A percentile compares a stretch with the other conserved stretches of the same genome.
Conservation (phyloP, 2,113 vertebrate genomes). For the Zosterops japonicus region DNA sequence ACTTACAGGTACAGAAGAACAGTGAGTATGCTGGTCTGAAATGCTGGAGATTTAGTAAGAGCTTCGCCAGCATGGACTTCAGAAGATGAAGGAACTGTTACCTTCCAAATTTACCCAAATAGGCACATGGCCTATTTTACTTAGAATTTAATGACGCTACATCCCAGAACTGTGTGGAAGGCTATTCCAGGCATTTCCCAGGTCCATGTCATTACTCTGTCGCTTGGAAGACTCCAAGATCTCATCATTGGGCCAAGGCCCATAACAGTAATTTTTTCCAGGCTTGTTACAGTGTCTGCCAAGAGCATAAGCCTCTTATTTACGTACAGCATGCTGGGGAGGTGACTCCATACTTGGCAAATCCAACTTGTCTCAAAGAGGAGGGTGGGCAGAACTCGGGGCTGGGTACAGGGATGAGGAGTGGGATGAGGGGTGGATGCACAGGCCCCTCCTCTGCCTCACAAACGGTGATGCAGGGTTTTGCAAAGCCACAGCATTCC, state of each 20-base stretch:
- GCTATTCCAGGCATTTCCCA: not conserved
- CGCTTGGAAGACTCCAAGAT: not conserved
- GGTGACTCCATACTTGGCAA: not conserved
- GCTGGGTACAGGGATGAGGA: not conserved
- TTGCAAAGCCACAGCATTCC: not conserved
- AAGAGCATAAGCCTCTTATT: conserved; percentile 8
- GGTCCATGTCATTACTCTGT: not conserved
- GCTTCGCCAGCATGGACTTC: not conserved
- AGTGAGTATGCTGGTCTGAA: not conserved
- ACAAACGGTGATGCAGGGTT: rapidly evolving
- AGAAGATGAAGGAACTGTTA: not conserved
- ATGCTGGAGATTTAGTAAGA: not conserved
- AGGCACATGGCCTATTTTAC: not conserved
- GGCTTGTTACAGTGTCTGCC: not conserved
- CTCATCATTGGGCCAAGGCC: not conserved
- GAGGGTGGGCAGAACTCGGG: not conserved
- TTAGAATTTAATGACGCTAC: not conserved
- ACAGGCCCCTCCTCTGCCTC: not conserved
- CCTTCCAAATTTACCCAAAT: not conserved
- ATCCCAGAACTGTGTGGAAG: not conserved
- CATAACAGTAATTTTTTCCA: not conserved
- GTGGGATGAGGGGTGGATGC: not conserved
- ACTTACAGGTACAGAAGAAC: not conserved
- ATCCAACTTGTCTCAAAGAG: not conserved
- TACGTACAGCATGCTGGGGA: not conserved